Base-by-base conservation (phyloP, 2,888 invertebrate genomes). In the Chaetoderma sp. region DNA sequence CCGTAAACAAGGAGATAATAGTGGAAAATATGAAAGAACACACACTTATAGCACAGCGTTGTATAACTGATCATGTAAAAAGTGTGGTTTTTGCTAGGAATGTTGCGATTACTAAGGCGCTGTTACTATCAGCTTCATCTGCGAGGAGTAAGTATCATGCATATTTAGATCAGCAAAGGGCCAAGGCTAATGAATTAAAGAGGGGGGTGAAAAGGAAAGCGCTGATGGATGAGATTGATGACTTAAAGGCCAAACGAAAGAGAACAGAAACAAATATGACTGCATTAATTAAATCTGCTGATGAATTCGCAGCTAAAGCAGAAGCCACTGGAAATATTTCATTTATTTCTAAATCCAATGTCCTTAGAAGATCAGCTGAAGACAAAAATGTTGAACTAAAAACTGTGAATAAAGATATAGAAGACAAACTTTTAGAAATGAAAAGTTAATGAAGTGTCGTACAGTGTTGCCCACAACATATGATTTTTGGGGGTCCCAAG, bases 1-100 rank as follows among this genome's bases (percentile, higher is more conserved):
- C 60, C n/a, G 50, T 66, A 3, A 62, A 62, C 18, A 60, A 56
- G 32, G 39, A 55, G 27, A 47, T 58, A 1, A 42, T 33, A 18
- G 42, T 42, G 3, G 32, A 56, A 5, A 60, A 64, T 28, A 3
- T 60, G 32, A 30, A 42, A 25, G 42, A 67, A 21, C 23, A 58
- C 32, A 36, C 49, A 4, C 3, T 18, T 2, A 32, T 54, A n/a
- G 28, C 54, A 21, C 54, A 30, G 2, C 27, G 54, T 6, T 16
- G 27, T 16, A 54, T 54, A 2, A 25, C 23, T 8, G 49, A 47
- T 8, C 49, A 47, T 47, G 21, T 47, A 47, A 21, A 47, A 13
- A 2, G 13, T 21, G 13, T 47, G 2, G 49, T 21, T 2, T 21
- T 21, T 47, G 16, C 25, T 4, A 2, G 25, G 49, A 47, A 47